phyloP scores from a whole-genome alignment of 2,113 vertebrate species.

The Burhinus bistriatus region DNA sequence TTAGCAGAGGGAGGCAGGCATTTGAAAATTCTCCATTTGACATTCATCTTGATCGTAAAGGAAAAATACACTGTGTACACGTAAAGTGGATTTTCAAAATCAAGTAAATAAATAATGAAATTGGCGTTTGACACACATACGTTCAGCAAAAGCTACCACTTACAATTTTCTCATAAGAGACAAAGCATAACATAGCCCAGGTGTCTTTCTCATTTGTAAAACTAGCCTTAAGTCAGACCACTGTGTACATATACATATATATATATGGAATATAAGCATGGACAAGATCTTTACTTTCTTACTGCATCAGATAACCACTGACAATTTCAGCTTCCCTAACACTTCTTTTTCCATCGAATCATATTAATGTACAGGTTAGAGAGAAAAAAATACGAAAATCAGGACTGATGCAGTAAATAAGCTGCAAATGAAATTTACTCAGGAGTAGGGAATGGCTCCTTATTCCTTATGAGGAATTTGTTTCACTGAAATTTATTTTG shows the following conservation, averaged over 20 bases:
- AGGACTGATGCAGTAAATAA: background rate
- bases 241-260: background rate
- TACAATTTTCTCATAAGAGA: background rate
- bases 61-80: background rate
- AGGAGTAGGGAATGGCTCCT: slow-evolving; percentile 20
- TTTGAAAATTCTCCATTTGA: background rate
- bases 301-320: background rate
- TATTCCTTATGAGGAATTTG: background rate
- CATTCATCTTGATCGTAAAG: background rate
- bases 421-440: slow-evolving; percentile 3
- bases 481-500: background rate
- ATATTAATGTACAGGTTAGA: background rate
- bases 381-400: background rate
- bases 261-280: background rate
- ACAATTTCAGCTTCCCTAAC: background rate
- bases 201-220: background rate
- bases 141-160: background rate
- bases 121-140: background rate
- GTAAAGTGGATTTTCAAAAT: background rate
- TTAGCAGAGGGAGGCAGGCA: background rate
- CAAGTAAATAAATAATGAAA: background rate
- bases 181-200: background rate
- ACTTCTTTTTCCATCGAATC: background rate
- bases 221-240: background rate
- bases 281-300: background rate